Percentiles rank a stretch among this genome's conserved stretches.
Evolutionary conservation across 2,888 invertebrate species (phyloP).

Genomic region (Troides oblongomaculatus): DNA sequence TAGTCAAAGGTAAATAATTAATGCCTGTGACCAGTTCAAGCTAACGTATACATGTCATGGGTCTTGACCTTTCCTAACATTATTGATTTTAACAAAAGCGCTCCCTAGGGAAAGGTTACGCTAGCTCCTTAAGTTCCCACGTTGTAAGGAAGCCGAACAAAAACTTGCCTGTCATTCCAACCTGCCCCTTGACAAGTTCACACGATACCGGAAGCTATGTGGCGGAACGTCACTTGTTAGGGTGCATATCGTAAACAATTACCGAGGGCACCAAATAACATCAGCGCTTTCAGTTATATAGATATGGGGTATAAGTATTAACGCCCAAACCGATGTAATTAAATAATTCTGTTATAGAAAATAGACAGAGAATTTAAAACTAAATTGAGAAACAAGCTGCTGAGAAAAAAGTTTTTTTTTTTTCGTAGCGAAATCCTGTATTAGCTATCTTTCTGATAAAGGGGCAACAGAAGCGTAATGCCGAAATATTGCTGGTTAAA

Average conservation of each 20-base stretch:
- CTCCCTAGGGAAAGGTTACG: constrained; percentile 53
- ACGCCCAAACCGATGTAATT: too few species aligned
- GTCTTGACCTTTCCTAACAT: constrained; percentile 26
- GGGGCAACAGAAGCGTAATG: too few species aligned
- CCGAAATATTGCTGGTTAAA: too few species aligned
- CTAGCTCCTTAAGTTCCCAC: constrained; percentile 51
- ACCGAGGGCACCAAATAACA: constrained; percentile 4
- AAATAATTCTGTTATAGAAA: too few species aligned
- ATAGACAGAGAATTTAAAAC: too few species aligned
- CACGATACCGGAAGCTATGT: constrained; percentile 39
- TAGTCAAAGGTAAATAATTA: too few species aligned
- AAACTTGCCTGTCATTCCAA: constrained; percentile 40
- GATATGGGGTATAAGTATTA: too few species aligned
- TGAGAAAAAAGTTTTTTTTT: too few species aligned
- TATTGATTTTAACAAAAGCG: constrained; percentile 25
- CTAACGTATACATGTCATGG: background rate
- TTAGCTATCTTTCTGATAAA: too few species aligned
- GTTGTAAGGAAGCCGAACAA: constrained; percentile 57
- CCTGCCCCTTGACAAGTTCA: constrained; percentile 31
- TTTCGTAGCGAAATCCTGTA: too few species aligned
- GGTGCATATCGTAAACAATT: constrained; percentile 31
- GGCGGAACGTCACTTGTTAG: constrained; percentile 35
- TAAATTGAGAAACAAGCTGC: too few species aligned
- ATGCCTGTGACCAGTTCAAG: too few species aligned
- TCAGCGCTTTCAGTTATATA: background rate